These are phyloP conservation scores for Pseudococcus jackbeardsleyi DNA, from an alignment of 2,888 invertebrate species.

Conservation along the genomic window DNA sequence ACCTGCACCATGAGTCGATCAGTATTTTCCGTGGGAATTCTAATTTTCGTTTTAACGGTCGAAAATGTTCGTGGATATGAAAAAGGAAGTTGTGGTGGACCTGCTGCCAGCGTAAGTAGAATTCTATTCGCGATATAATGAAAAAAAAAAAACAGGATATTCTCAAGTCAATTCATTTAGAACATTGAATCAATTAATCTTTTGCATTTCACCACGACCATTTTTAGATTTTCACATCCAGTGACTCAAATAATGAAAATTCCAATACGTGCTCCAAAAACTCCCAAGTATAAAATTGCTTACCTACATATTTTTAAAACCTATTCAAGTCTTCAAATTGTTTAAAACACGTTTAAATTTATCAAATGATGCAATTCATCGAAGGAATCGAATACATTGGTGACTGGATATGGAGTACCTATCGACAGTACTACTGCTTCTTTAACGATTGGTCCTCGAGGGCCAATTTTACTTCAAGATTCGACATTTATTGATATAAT, in stretches of 20 bases:
- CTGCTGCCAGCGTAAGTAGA: not conserved
- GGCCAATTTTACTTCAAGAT: slow-evolving; percentile 91
- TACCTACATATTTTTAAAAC: too few species aligned
- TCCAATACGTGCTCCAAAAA: not conserved
- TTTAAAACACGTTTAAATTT: too few species aligned
- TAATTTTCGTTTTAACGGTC: not conserved
- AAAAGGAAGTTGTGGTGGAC: not conserved
- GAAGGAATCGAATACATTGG: slow-evolving; percentile 71
- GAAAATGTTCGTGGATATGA: not conserved
- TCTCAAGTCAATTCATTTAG: too few species aligned
- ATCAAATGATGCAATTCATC: not conserved
- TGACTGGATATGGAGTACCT: slow-evolving; percentile 87
- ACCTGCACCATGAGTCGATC: not conserved
- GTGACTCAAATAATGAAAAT: not conserved
- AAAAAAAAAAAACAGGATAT: too few species aligned
- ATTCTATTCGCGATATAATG: not conserved
- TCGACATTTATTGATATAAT: slow-evolving; percentile 83
- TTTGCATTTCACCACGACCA: not conserved
- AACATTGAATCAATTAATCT: not conserved
- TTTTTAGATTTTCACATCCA: not conserved
- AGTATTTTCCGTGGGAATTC: not conserved
- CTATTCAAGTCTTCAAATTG: too few species aligned
- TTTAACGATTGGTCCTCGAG: slow-evolving; percentile 86
- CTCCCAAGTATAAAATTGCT: not conserved
- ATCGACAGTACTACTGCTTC: slow-evolving; percentile 82